Base-by-base conservation (phyloP, 2,113 vertebrate species). In the Cottus gobio region DNA sequence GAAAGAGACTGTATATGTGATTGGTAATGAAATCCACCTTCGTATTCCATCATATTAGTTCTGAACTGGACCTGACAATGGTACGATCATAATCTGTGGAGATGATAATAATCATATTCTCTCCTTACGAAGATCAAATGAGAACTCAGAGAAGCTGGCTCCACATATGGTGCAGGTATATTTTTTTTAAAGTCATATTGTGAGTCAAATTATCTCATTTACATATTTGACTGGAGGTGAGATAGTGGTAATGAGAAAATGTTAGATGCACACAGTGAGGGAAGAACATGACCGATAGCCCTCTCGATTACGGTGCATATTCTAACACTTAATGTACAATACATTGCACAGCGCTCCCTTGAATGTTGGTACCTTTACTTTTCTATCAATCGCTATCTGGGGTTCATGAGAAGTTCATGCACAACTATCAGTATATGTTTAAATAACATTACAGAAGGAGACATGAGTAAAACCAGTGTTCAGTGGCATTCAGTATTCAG, bases 191-290 rank as follows among this genome's bases (percentile, higher is more conserved):
- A 20, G 69, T 83, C 77, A 70, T 71, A 68, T 57, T 52, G 31
- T 66, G 48, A 87, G 54, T 71, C 36, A 79, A 85, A 85, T 85
- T 42, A 79, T 71, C 72, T 78, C 7, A 86, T 91, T 92, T 88
- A 71, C 71, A 87, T 75, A 83, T 89, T 84, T 88, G 82, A 87
- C 84, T 85, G 63, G 31, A 77, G 73, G 83, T 84, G 75, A 77
- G 83, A 79, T 57, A 79, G 69, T 48, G 37, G 46, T 85, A 86
- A 87, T 86, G 76, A 73, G 54, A 83, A 61, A 81, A 39, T 85
- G 76, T 78, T 26, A 79, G 37, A 68, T 30, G 61, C 84, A 81
- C 34, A 70, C 36, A 63, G 52, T 70, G 42, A 62, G 70, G 30
- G 80, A 63, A 84, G 44, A 83, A 79, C 18, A 34, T 72, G 68